These are phyloP conservation scores for Trachurus trachurus DNA, from an alignment of 2,797 vertebrate genomes.

Conservation along the genomic window DNA sequence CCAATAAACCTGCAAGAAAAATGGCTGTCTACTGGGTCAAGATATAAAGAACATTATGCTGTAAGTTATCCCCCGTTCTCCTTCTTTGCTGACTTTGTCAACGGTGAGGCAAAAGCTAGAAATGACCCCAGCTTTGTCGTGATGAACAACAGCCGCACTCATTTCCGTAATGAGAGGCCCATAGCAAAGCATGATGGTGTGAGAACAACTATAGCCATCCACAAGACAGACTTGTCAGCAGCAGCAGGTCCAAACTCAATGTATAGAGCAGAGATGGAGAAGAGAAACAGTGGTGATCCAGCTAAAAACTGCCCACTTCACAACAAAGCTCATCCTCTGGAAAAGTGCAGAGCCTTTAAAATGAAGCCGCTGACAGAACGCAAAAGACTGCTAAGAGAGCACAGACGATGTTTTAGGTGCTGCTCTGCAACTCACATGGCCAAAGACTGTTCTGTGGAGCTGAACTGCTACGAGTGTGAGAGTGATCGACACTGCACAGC, in stretches of 20 bases:
- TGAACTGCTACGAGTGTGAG: constrained; percentile 15
- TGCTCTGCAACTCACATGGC: no score
- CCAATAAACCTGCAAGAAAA: no score
- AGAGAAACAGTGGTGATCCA: not conserved
- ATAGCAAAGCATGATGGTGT: not conserved
- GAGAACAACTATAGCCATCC: not conserved
- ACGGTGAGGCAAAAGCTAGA: not conserved
- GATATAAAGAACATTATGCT: not conserved
- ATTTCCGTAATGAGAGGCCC: not conserved
- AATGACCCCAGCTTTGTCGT: constrained; percentile 5
- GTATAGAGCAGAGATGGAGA: not conserved
- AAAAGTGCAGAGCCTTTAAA: constrained; percentile 13
- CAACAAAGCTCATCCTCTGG: constrained; percentile 7
- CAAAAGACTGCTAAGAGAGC: no score
- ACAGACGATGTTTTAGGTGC: no score
- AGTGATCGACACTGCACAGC: constrained; percentile 7
- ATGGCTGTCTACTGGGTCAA: not conserved
- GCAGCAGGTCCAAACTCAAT: not conserved
- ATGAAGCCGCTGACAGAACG: not conserved
- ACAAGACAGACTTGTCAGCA: not conserved
- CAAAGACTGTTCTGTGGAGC: not conserved
- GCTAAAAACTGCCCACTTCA: constrained; percentile 12
- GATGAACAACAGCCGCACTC: not conserved
- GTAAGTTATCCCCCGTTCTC: constrained; percentile 4
- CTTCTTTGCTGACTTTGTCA: constrained; percentile 2